Conservation (phyloP, 64 coral and sea anemone genomes). For the Dendrophyllia cribrosa region DNA sequence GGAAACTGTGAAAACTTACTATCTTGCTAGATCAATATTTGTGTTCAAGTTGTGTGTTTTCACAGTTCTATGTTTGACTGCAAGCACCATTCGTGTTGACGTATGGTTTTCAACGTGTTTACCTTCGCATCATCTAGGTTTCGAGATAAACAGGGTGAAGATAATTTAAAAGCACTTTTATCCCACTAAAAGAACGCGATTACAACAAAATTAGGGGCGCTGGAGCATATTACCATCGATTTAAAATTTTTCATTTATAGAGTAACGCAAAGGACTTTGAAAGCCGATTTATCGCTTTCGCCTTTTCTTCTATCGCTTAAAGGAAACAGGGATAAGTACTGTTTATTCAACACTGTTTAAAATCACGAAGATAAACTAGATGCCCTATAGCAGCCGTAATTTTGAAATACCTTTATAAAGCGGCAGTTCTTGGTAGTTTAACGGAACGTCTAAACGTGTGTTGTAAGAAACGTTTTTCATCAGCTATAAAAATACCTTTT, state of each 20-base stretch:
- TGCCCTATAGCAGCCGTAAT: background rate
- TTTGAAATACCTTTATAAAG: background rate
- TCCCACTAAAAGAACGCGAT: background rate
- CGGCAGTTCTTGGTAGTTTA: background rate
- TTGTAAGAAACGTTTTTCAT: background rate
- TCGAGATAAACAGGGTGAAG: background rate
- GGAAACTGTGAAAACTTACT: background rate
- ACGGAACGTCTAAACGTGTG: background rate
- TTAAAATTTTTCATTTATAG: too few species aligned
- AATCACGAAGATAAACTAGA: background rate
- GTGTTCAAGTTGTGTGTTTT: background rate
- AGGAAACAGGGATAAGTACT: constrained; percentile 3
- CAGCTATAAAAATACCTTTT: background rate
- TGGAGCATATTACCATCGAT: background rate
- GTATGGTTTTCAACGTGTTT: background rate
- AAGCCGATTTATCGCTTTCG: background rate
- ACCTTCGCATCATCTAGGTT: background rate
- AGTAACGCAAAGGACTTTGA: background rate
- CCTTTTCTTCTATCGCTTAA: background rate
- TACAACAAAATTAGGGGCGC: background rate
- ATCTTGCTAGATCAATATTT: constrained; percentile 32
- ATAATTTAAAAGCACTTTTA: background rate
- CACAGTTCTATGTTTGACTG: background rate
- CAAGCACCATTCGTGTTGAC: background rate
- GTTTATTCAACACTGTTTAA: constrained; percentile 21